Percentiles rank a stretch among this genome's conserved stretches.
phyloP scores from a whole-genome alignment of 2,888 invertebrate genomes.

The Elysia crispata region DNA sequence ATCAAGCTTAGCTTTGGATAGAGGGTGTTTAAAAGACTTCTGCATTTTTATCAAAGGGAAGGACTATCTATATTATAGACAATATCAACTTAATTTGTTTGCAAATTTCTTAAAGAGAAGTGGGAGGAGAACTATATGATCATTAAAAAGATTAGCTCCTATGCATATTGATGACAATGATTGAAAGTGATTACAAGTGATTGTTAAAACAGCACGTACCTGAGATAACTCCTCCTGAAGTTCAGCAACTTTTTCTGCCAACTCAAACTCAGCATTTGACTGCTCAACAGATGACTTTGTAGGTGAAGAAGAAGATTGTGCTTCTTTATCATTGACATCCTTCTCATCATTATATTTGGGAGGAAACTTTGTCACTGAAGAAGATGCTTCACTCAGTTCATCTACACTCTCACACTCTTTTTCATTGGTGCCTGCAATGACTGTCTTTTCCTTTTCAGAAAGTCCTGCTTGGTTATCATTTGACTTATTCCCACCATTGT shows the following conservation, averaged over 20 bases:
- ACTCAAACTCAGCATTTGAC: slow-evolving; percentile 2
- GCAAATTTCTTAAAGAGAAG: slow-evolving; percentile 40
- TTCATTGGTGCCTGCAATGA: slow-evolving; percentile 27
- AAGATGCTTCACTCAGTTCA: slow-evolving; percentile 46
- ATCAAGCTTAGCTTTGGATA: too few relatives aligned
- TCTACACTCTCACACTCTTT: slow-evolving; percentile 45
- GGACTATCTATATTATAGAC: too few relatives aligned
- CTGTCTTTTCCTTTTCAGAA: slow-evolving; percentile 47
- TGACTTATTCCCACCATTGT: slow-evolving; percentile 79
- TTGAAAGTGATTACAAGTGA: too few relatives aligned
- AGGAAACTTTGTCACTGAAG: slow-evolving; percentile 33
- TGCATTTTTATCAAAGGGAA: too few relatives aligned
- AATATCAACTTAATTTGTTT: too few relatives aligned
- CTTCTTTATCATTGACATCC: slow-evolving; percentile 47
- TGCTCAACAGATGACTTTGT: too few relatives aligned
- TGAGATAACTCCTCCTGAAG: slow-evolving; percentile 36
- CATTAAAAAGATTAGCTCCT: too few relatives aligned
- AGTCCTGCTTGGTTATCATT: slow-evolving; percentile 81
- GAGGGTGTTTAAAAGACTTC: too few relatives aligned
- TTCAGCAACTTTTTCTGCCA: slow-evolving; percentile 28
- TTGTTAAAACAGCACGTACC: background rate
- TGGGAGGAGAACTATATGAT: slow-evolving; percentile 37
- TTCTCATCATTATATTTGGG: slow-evolving; percentile 41
- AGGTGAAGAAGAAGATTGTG: background rate
- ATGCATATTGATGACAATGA: too few relatives aligned